phyloP scores from a whole-genome alignment of 2,888 invertebrate genomes.

The Cantharis rufa region DNA sequence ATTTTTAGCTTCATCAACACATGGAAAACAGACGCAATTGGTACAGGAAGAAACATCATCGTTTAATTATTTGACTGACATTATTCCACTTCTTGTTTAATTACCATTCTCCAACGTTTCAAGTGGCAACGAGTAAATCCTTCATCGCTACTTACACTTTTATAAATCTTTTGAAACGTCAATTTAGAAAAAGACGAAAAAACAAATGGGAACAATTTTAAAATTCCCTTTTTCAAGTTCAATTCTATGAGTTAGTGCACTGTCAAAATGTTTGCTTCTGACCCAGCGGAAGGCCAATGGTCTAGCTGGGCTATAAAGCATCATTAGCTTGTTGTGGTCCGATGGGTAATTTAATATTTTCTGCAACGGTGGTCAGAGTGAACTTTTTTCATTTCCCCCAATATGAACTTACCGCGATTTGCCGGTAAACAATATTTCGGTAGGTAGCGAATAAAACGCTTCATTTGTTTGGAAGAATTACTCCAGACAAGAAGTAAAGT shows the following conservation, averaged over 20 bases:
- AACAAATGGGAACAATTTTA: too few relatives aligned
- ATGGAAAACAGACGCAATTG: background rate
- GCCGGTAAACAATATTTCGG: background rate
- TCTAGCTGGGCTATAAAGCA: background rate
- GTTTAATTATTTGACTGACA: background rate
- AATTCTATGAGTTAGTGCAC: background rate
- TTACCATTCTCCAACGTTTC: background rate
- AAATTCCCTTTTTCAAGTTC: too few relatives aligned
- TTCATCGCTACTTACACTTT: background rate
- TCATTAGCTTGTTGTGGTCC: background rate
- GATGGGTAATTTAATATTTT: background rate
- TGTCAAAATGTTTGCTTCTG: background rate
- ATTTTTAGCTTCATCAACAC: background rate
- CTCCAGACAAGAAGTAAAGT: background rate
- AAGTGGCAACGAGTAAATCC: background rate
- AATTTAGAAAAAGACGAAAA: too few relatives aligned
- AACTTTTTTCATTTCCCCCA: background rate
- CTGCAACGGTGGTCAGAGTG: background rate
- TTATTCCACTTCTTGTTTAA: background rate
- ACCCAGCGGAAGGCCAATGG: background rate
- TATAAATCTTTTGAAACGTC: background rate
- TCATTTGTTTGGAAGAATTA: background rate
- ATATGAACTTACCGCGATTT: too few relatives aligned
- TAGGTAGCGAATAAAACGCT: background rate
- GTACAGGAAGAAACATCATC: conserved; percentile 1